These are phyloP conservation scores for Aselliscus stoliczkanus DNA, from an alignment of 2,797 vertebrate species.

Conservation along the genomic window DNA sequence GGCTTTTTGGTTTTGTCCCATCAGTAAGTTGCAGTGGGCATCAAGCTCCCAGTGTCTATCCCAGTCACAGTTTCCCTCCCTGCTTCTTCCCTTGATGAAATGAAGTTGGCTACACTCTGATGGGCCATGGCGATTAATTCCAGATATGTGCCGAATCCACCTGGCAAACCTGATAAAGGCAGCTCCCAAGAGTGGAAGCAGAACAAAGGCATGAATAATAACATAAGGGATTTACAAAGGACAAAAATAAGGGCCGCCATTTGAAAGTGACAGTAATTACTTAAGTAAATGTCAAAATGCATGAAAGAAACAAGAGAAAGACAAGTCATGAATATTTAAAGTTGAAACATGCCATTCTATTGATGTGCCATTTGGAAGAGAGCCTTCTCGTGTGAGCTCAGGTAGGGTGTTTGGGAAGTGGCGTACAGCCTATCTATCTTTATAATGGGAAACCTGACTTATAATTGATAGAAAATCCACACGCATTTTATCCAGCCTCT, in stretches of 20 bases:
- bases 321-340: constrained; percentile 74
- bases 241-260: constrained; percentile 69
- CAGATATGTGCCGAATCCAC: constrained; percentile 61
- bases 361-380: constrained; percentile 71
- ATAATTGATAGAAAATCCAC: neutral
- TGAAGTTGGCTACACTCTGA: constrained; percentile 63
- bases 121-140: constrained; percentile 74
- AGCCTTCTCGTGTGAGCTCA: constrained; percentile 6
- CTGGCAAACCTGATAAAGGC: constrained; percentile 71
- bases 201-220: constrained; percentile 76
- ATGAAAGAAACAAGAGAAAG: constrained; percentile 69
- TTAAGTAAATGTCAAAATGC: constrained; percentile 78
- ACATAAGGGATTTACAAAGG: constrained; percentile 66
- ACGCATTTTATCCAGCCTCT: neutral
- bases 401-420: constrained; percentile 37
- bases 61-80: constrained; percentile 30
- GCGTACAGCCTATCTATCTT: neutral
- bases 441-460: constrained; percentile 27
- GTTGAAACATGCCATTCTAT: constrained; percentile 34
- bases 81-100: constrained; percentile 61
- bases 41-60: constrained; percentile 15
- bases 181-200: constrained; percentile 65
- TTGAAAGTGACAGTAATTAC: constrained; percentile 75
- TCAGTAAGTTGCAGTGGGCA: constrained; percentile 51
- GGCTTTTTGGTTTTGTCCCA: constrained; percentile 45